Evolutionary conservation across 2,113 vertebrate genomes (phyloP).

Genomic region (Cyprinus carpio): DNA sequence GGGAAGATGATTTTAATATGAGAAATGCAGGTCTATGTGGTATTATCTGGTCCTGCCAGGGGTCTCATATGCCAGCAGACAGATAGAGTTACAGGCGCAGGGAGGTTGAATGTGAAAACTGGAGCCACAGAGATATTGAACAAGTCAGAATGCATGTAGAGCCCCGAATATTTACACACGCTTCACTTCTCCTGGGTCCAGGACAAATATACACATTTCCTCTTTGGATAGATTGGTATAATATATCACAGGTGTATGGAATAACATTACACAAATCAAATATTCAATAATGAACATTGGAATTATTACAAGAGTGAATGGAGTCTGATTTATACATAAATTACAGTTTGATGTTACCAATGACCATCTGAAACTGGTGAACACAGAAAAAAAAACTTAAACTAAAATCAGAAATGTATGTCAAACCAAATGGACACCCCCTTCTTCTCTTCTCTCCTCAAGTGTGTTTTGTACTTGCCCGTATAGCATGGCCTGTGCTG

Average conservation of each 20-base stretch:
- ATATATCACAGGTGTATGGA: conserved; percentile 4
- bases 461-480: conserved; percentile 17
- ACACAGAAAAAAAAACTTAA: not conserved
- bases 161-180: conserved; percentile 63
- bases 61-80: conserved; percentile 64
- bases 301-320: not conserved
- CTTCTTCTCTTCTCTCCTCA: not conserved
- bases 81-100: conserved; percentile 70
- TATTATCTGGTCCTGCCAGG: conserved; percentile 77
- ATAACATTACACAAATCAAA: conserved; percentile 15
- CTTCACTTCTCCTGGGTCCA: conserved; percentile 44
- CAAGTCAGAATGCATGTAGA: conserved; percentile 75
- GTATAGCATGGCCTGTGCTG: conserved; percentile 19
- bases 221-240: conserved; percentile 5
- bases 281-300: not conserved
- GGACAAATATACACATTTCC: conserved; percentile 22
- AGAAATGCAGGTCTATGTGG: conserved; percentile 64
- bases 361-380: not conserved
- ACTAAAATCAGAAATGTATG: conserved; percentile 73
- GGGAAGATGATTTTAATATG: conserved; percentile 80
- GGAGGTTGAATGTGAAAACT: conserved; percentile 65
- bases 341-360: not conserved
- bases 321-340: not conserved
- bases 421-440: conserved; percentile 58
- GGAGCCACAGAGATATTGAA: conserved; percentile 69